Percentiles rank a stretch among this genome's conserved stretches.
phyloP scores from a whole-genome alignment of 2,888 invertebrate genomes.

The Hirtodrosophila confusa region DNA sequence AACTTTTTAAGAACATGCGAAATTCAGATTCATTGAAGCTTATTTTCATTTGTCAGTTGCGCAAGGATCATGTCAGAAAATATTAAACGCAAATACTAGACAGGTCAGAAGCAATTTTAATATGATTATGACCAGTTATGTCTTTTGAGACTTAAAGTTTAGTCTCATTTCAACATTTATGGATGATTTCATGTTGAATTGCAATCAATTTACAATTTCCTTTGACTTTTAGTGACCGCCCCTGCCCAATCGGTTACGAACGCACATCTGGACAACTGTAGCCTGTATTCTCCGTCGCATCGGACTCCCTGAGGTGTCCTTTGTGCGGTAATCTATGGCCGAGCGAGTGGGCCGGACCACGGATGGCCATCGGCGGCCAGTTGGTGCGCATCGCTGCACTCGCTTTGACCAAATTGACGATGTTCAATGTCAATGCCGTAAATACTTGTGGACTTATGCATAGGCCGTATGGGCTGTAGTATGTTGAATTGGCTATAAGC shows the following conservation, averaged over 20 bases:
- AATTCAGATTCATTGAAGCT: too few relatives aligned
- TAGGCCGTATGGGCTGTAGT: neutral
- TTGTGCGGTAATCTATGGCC: constrained; percentile 61
- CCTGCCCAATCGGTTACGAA: constrained; percentile 4
- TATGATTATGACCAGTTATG: too few relatives aligned
- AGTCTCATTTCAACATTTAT: too few relatives aligned
- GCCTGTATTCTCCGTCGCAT: constrained; percentile 21
- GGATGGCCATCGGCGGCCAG: constrained; percentile 26
- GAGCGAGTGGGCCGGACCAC: constrained; percentile 16
- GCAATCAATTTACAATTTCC: neutral
- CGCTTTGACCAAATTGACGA: constrained; percentile 38
- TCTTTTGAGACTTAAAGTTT: too few relatives aligned
- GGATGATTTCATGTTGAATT: neutral
- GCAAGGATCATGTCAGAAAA: too few relatives aligned
- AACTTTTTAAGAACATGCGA: too few relatives aligned
- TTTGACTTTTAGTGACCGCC: constrained; percentile 9
- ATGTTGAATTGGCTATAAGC: constrained; percentile 1
- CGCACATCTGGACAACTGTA: constrained; percentile 14
- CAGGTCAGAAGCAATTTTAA: too few relatives aligned
- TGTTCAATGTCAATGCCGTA: constrained; percentile 68
- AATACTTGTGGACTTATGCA: constrained; percentile 26
- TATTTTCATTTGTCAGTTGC: too few relatives aligned
- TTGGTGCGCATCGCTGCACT: constrained; percentile 48
- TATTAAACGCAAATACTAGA: too few relatives aligned
- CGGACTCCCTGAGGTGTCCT: constrained; percentile 55